phyloP scores from a whole-genome alignment of 2,888 invertebrate genomes.

The Hedya salicella region DNA sequence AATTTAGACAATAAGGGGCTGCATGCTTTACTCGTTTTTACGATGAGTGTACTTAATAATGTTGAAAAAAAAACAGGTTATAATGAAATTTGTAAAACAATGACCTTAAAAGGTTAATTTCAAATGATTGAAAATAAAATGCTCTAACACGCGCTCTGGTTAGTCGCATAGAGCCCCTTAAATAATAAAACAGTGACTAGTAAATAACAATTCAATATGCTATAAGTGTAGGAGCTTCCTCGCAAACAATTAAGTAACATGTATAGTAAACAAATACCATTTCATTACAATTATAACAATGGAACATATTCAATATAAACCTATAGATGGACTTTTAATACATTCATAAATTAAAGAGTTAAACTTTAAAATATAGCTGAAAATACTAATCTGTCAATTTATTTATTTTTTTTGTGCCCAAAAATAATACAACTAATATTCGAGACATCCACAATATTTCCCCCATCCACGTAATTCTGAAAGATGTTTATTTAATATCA shows the following conservation, averaged over 20 bases:
- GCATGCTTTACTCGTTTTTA: no score
- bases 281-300: neutral
- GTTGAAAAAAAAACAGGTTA: no score
- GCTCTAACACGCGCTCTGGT: no score
- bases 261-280: neutral
- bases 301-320: slow-evolving; percentile 8
- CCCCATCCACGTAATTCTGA: neutral
- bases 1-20: neutral
- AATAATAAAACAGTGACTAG: neutral
- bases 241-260: neutral
- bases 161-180: slow-evolving; percentile 6
- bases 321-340: no score
- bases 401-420: neutral
- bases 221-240: neutral
- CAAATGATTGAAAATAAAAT: no score
- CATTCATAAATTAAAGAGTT: neutral
- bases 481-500: neutral
- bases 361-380: slow-evolving; percentile 8
- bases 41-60: no score
- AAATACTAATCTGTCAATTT: slow-evolving; percentile 24
- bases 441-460: neutral
- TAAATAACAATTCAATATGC: neutral
- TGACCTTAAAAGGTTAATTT: no score
- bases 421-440: neutral
- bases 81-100: no score